phyloP scores from a whole-genome alignment of 2,888 invertebrate species.

The Rhamnusium bicolor region DNA sequence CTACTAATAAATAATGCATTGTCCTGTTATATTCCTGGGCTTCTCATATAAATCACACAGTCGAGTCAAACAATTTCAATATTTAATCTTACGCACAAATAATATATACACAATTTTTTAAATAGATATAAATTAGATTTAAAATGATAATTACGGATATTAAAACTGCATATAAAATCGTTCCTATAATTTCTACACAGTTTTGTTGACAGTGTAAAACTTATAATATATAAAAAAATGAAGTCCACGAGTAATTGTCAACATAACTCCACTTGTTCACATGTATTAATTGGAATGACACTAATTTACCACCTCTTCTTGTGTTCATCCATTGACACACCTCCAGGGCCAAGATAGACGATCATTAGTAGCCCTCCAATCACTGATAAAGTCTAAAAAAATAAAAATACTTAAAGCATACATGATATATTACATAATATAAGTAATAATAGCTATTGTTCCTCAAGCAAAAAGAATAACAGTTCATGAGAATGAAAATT shows the following conservation, averaged over 20 bases:
- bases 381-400: constrained; percentile 94
- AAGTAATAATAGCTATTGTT: no score
- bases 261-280: constrained; percentile 39
- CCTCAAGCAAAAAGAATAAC: no score
- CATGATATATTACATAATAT: no score
- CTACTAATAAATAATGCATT: constrained; percentile 31
- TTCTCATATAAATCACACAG: background rate
- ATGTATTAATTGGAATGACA: constrained; percentile 42
- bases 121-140: constrained; percentile 32
- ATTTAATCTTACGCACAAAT: constrained; percentile 14
- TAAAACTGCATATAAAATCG: constrained; percentile 30
- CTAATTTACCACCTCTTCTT: constrained; percentile 95
- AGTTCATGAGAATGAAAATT: no score
- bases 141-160: constrained; percentile 10
- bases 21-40: constrained; percentile 1
- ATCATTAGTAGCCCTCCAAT: constrained; percentile 99
- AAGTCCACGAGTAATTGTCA: constrained; percentile 33
- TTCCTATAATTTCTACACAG: constrained; percentile 20
- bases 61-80: constrained; percentile 2
- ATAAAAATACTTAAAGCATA: no score
- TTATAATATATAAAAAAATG: constrained; percentile 26
- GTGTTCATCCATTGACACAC: constrained; percentile 99
- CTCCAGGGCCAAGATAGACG: constrained; percentile 97
- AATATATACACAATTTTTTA: constrained; percentile 37
- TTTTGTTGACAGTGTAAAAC: constrained; percentile 1